Conservation (phyloP, 2,888 invertebrate species). For the Hecatera dysodea region DNA sequence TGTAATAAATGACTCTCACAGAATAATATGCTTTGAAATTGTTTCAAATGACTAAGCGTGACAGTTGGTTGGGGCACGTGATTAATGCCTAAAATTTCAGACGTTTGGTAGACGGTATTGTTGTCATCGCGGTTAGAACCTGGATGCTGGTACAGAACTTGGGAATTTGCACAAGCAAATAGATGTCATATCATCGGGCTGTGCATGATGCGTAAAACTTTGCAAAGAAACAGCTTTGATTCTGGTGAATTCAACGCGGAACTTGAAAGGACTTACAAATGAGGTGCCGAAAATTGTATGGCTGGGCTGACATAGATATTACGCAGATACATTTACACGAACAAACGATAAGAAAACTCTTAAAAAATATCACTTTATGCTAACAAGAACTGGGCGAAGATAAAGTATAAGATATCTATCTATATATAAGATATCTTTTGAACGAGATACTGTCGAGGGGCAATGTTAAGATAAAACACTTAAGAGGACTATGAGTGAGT, state of each 20-base stretch:
- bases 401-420: too few relatives aligned
- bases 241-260: too few relatives aligned
- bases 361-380: slow-evolving; percentile 46
- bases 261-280: slow-evolving; percentile 47
- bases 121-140: too few relatives aligned
- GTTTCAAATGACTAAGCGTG: slow-evolving; percentile 26
- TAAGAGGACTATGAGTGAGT: slow-evolving; percentile 26
- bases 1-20: slow-evolving; percentile 3
- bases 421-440: slow-evolving; percentile 20
- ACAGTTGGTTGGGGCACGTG: slow-evolving; percentile 32
- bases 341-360: slow-evolving; percentile 56
- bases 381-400: slow-evolving; percentile 32
- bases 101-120: too few relatives aligned
- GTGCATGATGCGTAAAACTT: background rate
- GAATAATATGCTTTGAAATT: slow-evolving; percentile 2
- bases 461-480: slow-evolving; percentile 54
- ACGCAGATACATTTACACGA: slow-evolving; percentile 52
- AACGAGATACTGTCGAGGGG: slow-evolving; percentile 45
- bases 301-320: slow-evolving; percentile 29
- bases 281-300: slow-evolving; percentile 9
- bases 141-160: too few relatives aligned
- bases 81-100: slow-evolving; percentile 14
- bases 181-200: too few relatives aligned
- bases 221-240: slow-evolving; percentile 9
- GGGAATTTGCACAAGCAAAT: too few relatives aligned